Evolutionary conservation across 2,113 vertebrate genomes (phyloP).

Genomic region (Sinocyclocheilus grahami): DNA sequence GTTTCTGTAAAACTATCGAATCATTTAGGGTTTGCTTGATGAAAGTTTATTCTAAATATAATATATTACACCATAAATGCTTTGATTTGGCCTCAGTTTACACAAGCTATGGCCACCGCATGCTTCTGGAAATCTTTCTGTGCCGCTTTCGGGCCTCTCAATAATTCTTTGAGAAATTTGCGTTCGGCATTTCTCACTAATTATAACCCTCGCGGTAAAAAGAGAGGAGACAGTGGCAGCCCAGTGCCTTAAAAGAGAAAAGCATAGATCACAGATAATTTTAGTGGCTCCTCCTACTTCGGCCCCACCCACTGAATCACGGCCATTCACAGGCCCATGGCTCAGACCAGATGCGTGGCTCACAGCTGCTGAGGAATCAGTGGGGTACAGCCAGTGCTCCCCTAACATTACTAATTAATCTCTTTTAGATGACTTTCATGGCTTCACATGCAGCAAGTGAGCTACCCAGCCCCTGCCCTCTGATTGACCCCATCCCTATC

Average conservation of each 20-base stretch:
- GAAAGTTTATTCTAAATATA: constrained; percentile 30
- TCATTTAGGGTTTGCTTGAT: constrained; percentile 43
- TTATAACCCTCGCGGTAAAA: constrained; percentile 11
- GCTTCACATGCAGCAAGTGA: constrained; percentile 38
- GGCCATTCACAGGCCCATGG: constrained; percentile 8
- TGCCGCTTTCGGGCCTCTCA: background rate
- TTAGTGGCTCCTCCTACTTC: background rate
- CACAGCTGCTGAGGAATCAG: constrained; percentile 31
- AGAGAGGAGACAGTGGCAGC: constrained; percentile 12
- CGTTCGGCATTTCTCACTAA: constrained; percentile 5
- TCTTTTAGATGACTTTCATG: constrained; percentile 30
- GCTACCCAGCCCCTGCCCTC: constrained; percentile 17
- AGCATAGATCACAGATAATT: constrained; percentile 25
- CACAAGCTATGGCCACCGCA: constrained; percentile 11
- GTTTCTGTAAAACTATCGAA: constrained; percentile 41
- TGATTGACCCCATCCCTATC: constrained; percentile 30
- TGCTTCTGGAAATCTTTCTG: constrained; percentile 33
- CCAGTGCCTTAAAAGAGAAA: constrained; percentile 29
- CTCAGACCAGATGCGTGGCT: constrained; percentile 22
- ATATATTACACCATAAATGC: constrained; percentile 45
- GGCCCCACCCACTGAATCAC: constrained; percentile 3
- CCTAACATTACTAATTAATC: constrained; percentile 35
- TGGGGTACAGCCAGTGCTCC: constrained; percentile 18
- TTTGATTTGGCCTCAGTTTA: constrained; percentile 46
- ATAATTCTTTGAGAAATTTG: constrained; percentile 26